Percentiles rank a stretch among this genome's conserved stretches.
Evolutionary conservation across 2,888 invertebrate genomes (phyloP).

Genomic region (Diloba caeruleocephala): DNA sequence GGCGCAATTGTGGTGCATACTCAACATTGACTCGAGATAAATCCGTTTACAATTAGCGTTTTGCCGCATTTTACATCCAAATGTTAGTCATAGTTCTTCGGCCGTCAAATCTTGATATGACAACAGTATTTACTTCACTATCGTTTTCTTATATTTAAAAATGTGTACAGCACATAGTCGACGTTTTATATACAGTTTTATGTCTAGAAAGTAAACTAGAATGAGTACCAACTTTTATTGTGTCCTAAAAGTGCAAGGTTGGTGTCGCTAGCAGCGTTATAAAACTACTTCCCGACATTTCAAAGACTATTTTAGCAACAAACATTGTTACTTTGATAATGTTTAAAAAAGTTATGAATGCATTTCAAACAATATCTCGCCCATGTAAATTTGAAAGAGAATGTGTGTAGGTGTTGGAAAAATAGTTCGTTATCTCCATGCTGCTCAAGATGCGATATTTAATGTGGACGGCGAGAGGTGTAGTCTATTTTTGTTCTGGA

Average conservation of each 20-base stretch:
- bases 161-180: slow-evolving; percentile 19
- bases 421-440: slow-evolving; percentile 71
- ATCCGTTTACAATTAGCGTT: slow-evolving; percentile 18
- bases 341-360: slow-evolving; percentile 42
- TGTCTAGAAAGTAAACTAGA: slow-evolving; percentile 45
- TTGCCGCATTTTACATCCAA: slow-evolving; percentile 16
- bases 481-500: slow-evolving; percentile 76
- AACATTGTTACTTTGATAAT: slow-evolving; percentile 19
- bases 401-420: slow-evolving; percentile 76
- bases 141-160: slow-evolving; percentile 4
- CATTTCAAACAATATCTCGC: slow-evolving; percentile 60
- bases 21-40: slow-evolving; percentile 20
- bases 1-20: slow-evolving; percentile 12
- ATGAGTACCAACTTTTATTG: slow-evolving; percentile 46
- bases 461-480: slow-evolving; percentile 75
- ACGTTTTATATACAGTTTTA: slow-evolving; percentile 40
- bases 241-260: slow-evolving; percentile 46
- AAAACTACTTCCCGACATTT: slow-evolving; percentile 34
- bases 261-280: slow-evolving; percentile 24
- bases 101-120: neutral
- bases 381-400: slow-evolving; percentile 57
- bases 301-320: slow-evolving; percentile 11
- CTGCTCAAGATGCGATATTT: slow-evolving; percentile 74
- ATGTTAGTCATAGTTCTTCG: slow-evolving; percentile 5
- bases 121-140: neutral